Percentiles rank a stretch among this genome's conserved stretches.
phyloP scores from a whole-genome alignment of 1,140 invertebrate species.

The Penaeus indicus region DNA sequence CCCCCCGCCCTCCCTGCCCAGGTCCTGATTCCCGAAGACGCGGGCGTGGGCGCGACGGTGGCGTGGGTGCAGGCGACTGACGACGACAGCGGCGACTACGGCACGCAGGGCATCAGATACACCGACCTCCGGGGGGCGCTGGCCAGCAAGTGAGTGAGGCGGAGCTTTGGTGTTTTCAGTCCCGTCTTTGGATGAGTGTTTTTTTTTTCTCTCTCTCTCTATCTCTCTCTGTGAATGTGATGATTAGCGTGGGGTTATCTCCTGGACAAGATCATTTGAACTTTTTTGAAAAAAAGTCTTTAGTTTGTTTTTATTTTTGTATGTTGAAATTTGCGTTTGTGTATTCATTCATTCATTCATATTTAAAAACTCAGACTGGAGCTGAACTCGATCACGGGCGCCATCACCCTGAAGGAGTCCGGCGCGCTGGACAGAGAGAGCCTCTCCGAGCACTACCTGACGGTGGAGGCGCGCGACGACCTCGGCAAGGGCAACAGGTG shows the following conservation, averaged over 20 bases:
- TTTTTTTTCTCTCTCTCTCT: not conserved
- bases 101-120: conserved; percentile 88
- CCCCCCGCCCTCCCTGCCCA: conserved; percentile 37
- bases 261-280: not conserved
- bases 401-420: conserved; percentile 82
- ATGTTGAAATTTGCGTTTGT: no score
- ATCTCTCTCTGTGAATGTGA: not conserved
- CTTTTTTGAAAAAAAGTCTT: not conserved
- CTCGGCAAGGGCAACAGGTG: conserved; percentile 84
- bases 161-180: not conserved
- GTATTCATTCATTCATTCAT: no score
- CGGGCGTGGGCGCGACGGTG: conserved; percentile 83
- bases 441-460: conserved; percentile 87
- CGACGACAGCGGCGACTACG: conserved; percentile 86
- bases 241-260: not conserved
- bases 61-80: conserved; percentile 87
- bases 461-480: conserved; percentile 91
- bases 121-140: conserved; percentile 85
- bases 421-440: conserved; percentile 90
- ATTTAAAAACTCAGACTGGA: conserved; percentile 76
- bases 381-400: conserved; percentile 84
- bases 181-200: no score
- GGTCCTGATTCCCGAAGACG: conserved; percentile 80
- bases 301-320: not conserved
- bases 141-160: conserved; percentile 82